These are phyloP conservation scores for Echinometra lucunter DNA, from an alignment of 53 echinoderm and acorn worm species.

Conservation along the genomic window DNA sequence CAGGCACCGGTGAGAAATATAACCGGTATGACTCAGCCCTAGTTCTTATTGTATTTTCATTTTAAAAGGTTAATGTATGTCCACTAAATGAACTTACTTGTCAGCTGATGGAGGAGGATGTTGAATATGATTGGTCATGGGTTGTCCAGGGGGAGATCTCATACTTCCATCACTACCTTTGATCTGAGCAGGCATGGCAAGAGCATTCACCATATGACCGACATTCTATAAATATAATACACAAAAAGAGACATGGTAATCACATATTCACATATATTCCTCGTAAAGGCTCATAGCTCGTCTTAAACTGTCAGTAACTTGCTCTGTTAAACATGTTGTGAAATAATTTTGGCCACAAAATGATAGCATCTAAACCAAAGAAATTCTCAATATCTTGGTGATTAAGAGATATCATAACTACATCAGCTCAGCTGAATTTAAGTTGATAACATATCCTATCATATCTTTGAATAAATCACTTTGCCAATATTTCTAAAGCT, in stretches of 20 bases:
- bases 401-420: not conserved
- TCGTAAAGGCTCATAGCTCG: not conserved
- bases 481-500: not conserved
- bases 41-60: no score
- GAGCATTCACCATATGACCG: slow-evolving; percentile 88
- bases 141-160: slow-evolving; percentile 32
- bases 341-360: not conserved
- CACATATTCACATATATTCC: not conserved
- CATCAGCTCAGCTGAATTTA: not conserved
- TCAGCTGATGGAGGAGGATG: not conserved
- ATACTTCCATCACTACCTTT: slow-evolving; percentile 83
- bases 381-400: not conserved
- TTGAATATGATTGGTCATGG: slow-evolving; percentile 49
- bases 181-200: slow-evolving; percentile 97
- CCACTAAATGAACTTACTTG: not conserved
- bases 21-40: no score
- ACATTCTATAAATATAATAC: slow-evolving; percentile 67
- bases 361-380: not conserved
- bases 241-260: not conserved
- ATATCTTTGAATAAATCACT: not conserved
- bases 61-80: no score
- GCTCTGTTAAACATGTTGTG: not conserved
- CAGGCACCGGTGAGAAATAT: no score
- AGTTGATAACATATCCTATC: not conserved
- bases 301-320: not conserved